phyloP scores from a whole-genome alignment of 2,888 invertebrate genomes.

The Sarcophaga variegata region DNA sequence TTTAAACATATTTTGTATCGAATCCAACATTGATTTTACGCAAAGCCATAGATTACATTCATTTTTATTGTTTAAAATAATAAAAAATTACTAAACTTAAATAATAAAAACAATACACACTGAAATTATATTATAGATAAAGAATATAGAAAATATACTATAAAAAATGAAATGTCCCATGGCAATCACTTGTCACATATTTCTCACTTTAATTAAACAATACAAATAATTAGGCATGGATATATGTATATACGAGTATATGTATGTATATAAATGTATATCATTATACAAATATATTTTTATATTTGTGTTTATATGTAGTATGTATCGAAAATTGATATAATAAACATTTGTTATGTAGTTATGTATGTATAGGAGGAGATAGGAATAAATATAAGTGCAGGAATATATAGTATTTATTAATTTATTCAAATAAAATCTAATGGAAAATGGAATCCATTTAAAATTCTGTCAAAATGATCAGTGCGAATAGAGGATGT shows the following conservation, averaged over 20 bases:
- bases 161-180: conserved; percentile 63
- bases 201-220: conserved; percentile 45
- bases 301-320: conserved; percentile 27
- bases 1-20: conserved; percentile 66
- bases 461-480: neutral
- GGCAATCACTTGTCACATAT: conserved; percentile 80
- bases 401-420: neutral
- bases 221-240: conserved; percentile 26
- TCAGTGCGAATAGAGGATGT: neutral
- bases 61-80: conserved; percentile 26
- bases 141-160: neutral
- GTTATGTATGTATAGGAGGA: neutral
- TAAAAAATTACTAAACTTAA: conserved; percentile 32
- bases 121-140: conserved; percentile 1
- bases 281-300: conserved; percentile 9
- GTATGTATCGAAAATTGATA: conserved; percentile 4
- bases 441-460: conserved; percentile 10
- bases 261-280: conserved; percentile 15
- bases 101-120: conserved; percentile 7
- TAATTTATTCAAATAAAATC: conserved; percentile 4
- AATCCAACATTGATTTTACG: conserved; percentile 82
- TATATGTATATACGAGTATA: neutral
- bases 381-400: conserved; percentile 10
- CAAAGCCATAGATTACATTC: conserved; percentile 73
- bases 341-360: conserved; percentile 4